A percentile compares a stretch with the other conserved stretches of the same genome.
phyloP scores from a whole-genome alignment of 1,140 invertebrate genomes.

The Apolygus lucorum region DNA sequence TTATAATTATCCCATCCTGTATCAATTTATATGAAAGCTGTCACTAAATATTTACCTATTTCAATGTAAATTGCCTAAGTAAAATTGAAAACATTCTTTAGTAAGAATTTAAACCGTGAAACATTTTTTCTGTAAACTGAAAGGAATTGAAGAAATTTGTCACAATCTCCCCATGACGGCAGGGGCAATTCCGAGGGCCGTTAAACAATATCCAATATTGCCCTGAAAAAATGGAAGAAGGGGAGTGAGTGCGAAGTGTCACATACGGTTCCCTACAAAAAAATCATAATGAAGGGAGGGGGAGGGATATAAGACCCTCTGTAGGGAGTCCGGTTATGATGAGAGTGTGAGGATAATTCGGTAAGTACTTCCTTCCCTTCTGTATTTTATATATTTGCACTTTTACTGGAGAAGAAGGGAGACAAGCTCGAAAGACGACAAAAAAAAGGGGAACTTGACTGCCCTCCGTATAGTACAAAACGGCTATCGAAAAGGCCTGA shows the following conservation, averaged over 20 bases:
- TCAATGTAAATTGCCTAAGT: too few relatives aligned
- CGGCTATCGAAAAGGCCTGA: too few relatives aligned
- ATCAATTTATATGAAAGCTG: too few relatives aligned
- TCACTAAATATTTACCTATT: too few relatives aligned
- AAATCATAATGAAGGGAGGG: constrained; percentile 10
- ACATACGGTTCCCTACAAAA: not conserved
- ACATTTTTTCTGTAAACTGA: too few relatives aligned
- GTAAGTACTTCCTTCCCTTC: constrained; percentile 15
- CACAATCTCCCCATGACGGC: not conserved
- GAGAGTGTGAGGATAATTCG: constrained; percentile 3
- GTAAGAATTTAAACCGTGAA: too few relatives aligned
- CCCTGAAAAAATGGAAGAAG: not conserved
- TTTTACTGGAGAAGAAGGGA: not conserved
- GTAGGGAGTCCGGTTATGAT: not conserved
- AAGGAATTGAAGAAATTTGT: too few relatives aligned
- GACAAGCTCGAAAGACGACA: not conserved
- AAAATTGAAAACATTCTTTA: too few relatives aligned
- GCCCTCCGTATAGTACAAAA: too few relatives aligned
- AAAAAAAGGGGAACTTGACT: too few relatives aligned
- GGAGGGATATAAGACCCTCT: not conserved
- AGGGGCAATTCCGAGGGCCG: not conserved
- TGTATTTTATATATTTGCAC: constrained; percentile 15
- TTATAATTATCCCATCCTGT: too few relatives aligned
- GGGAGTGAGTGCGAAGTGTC: constrained; percentile 6
- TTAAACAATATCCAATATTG: not conserved